Conservation (phyloP, 2,113 vertebrate species). For the Xenopus tropicalis region DNA sequence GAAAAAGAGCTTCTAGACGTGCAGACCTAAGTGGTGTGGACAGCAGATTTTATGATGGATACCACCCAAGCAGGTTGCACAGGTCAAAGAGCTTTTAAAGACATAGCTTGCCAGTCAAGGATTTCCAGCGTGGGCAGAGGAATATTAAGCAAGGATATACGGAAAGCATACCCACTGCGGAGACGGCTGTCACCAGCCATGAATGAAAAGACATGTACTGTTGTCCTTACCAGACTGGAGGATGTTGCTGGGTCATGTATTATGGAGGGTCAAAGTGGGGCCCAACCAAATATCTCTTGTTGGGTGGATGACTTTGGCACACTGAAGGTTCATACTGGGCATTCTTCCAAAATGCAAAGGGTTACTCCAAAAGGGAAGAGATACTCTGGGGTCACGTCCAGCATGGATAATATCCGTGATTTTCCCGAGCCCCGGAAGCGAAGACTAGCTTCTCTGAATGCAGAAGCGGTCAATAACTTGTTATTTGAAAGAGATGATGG, state of each 20-base stretch:
- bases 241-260: slow-evolving; percentile 64
- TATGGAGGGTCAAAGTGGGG: slow-evolving; percentile 56
- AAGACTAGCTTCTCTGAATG: slow-evolving; percentile 93
- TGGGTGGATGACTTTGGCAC: slow-evolving; percentile 57
- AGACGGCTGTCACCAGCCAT: slow-evolving; percentile 62
- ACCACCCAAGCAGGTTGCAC: slow-evolving; percentile 42
- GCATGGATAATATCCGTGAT: slow-evolving; percentile 54
- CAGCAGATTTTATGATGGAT: slow-evolving; percentile 62
- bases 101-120: slow-evolving; percentile 31
- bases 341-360: slow-evolving; percentile 45
- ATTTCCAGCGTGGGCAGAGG: slow-evolving; percentile 46
- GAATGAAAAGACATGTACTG: slow-evolving; percentile 79
- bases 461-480: slow-evolving; percentile 92
- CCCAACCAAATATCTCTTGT: slow-evolving; percentile 53
- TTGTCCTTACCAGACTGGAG: slow-evolving; percentile 85
- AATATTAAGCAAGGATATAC: slow-evolving; percentile 54
- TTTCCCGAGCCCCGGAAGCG: slow-evolving; percentile 79
- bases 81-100: slow-evolving; percentile 51
- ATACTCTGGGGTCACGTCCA: slow-evolving; percentile 41
- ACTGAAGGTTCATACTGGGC: slow-evolving; percentile 52
- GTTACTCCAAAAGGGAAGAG: slow-evolving; percentile 47
- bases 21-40: slow-evolving; percentile 55
- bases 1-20: slow-evolving; percentile 56
- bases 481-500: slow-evolving; percentile 78
- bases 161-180: slow-evolving; percentile 73